Base-by-base conservation (phyloP, 2,797 vertebrate genomes). In the Gymnocypris eckloni region DNA sequence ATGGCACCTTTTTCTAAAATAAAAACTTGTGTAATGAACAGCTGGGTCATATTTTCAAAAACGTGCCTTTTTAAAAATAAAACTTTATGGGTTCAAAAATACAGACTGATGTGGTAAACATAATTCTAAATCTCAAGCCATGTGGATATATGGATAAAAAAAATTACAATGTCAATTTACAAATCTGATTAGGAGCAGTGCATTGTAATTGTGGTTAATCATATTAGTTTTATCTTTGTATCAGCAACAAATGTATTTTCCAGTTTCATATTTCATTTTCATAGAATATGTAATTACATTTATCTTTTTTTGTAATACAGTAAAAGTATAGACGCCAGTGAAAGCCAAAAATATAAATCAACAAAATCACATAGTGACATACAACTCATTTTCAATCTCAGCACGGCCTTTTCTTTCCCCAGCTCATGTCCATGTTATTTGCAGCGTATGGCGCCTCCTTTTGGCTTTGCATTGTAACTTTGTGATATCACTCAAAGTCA, bases 401-500 rank as follows among this genome's bases (percentile, higher is more conserved):
- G 6, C 72, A 67, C 8, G 43, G 45, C 33, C 33, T 84, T 52
- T 37, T 66, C 20, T 33, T n/a, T 37, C 61, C 39, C 67, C 3
- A 48, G 3, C 10, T 90, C 73, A 90, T 11, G 71, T 83, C 88
- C 90, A 90, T 12, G 56, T 85, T 37, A 90, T 83, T 8, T 87
- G 81, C 6, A 89, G 67, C 45, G 41, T 86, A 50, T 76, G 87
- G 79, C 81, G 86, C 84, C 88, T 87, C 84, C 79, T 87, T 59
- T 76, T 89, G 78, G 78, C 22, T 41, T 76, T 85, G 28, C 48
- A 59, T 69, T 89, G 88, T 48, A 90, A 82, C 41, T 89, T 82
- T 9, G 56, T 86, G 84, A 89, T 41, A 39, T 90, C 70, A 37
- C 77, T 82, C 28, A 84, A 69, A 43, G 33, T 91, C 90, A 96